These are phyloP conservation scores for Caradrina clavipalpis DNA, from an alignment of 2,888 invertebrate species.

Conservation along the genomic window DNA sequence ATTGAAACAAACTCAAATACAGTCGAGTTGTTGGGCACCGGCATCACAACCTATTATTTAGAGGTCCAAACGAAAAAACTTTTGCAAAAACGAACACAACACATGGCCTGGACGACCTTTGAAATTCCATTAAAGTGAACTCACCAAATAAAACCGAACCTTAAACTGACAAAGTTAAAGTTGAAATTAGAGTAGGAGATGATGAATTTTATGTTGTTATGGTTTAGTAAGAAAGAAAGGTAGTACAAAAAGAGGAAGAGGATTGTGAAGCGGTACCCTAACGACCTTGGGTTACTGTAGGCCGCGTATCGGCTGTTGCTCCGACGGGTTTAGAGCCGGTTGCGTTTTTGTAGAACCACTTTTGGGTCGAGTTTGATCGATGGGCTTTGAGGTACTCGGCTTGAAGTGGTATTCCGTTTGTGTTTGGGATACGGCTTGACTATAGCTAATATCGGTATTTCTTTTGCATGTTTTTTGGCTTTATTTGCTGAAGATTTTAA, in stretches of 20 bases:
- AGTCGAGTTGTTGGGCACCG: constrained; percentile 66
- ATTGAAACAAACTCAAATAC: constrained; percentile 65
- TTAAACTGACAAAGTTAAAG: constrained; percentile 59
- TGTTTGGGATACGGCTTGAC: constrained; percentile 21
- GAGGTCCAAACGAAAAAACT: constrained; percentile 72
- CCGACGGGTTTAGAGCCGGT: constrained; percentile 78
- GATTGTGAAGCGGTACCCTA: constrained; percentile 85
- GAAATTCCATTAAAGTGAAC: constrained; percentile 76
- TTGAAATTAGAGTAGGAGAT: constrained; percentile 58
- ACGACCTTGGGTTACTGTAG: constrained; percentile 90
- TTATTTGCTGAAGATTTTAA: not conserved
- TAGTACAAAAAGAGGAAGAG: constrained; percentile 84
- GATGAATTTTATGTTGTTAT: constrained; percentile 69
- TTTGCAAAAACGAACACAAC: constrained; percentile 87
- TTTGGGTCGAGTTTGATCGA: constrained; percentile 82
- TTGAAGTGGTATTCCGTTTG: constrained; percentile 62
- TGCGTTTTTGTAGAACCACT: constrained; percentile 82
- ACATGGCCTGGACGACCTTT: constrained; percentile 86
- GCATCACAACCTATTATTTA: constrained; percentile 79
- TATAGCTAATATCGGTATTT: constrained; percentile 43
- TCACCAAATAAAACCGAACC: constrained; percentile 59
- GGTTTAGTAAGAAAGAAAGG: constrained; percentile 81
- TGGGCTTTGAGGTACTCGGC: constrained; percentile 75
- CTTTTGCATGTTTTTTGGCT: constrained; percentile 14
- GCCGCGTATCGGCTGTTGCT: constrained; percentile 87